phyloP scores from a whole-genome alignment of 1,140 invertebrate species.

The Proctacanthus coquilletti region DNA sequence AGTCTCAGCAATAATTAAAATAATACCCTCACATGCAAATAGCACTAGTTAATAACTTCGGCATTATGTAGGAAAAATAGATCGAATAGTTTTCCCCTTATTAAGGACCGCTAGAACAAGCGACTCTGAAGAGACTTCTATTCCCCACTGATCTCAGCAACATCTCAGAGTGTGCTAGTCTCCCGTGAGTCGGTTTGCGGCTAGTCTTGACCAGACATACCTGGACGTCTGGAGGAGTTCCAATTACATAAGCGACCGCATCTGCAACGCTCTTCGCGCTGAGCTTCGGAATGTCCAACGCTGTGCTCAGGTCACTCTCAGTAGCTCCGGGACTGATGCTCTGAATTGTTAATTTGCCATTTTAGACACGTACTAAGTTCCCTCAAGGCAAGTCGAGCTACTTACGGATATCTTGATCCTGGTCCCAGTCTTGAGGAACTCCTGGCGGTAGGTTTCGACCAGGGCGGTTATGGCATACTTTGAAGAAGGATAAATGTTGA shows the following conservation, averaged over 20 bases:
- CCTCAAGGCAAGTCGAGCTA: background rate
- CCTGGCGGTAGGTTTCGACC: slow-evolving; percentile 40
- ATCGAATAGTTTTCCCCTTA: too few relatives aligned
- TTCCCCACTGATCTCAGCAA: too few relatives aligned
- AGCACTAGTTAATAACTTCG: too few relatives aligned
- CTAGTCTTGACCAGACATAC: too few relatives aligned
- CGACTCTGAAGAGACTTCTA: too few relatives aligned
- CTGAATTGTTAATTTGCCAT: slow-evolving; percentile 22
- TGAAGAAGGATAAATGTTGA: slow-evolving; percentile 38
- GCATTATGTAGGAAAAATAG: too few relatives aligned
- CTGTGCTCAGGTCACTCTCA: slow-evolving; percentile 25
- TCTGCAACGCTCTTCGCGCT: slow-evolving; percentile 32
- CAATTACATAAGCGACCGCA: slow-evolving; percentile 35
- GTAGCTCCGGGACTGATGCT: slow-evolving; percentile 45
- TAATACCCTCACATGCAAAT: too few relatives aligned
- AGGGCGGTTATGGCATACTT: slow-evolving; percentile 41
- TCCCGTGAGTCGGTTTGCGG: too few relatives aligned
- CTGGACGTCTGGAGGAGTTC: slow-evolving; percentile 34
- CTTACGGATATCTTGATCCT: slow-evolving; percentile 20
- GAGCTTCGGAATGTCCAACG: slow-evolving; percentile 17
- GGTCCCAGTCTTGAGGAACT: slow-evolving; percentile 34
- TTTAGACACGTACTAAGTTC: background rate
- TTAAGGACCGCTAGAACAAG: too few relatives aligned
- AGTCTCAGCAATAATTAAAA: too few relatives aligned
- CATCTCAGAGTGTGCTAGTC: too few relatives aligned